These are phyloP conservation scores for Panorpa germanica DNA, from an alignment of 2,888 invertebrate genomes.

Conservation along the genomic window DNA sequence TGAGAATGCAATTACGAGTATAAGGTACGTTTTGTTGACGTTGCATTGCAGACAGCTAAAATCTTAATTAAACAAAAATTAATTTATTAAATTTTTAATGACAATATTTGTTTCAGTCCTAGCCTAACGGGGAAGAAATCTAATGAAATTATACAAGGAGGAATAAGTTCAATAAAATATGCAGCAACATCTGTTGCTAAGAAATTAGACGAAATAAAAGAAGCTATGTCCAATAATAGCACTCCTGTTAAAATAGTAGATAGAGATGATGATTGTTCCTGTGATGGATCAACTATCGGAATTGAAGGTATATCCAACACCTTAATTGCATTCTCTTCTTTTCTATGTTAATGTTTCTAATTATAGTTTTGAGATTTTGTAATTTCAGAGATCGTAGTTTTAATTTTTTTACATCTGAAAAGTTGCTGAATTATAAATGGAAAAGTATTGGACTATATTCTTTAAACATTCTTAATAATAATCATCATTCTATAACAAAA, in stretches of 20 bases:
- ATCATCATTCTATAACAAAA: too few relatives aligned
- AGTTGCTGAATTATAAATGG: too few relatives aligned
- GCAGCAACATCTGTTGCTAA: constrained; percentile 72
- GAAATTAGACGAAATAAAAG: constrained; percentile 81
- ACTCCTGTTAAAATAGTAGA: constrained; percentile 55
- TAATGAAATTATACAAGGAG: constrained; percentile 71
- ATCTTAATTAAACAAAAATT: constrained; percentile 10
- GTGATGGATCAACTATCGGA: constrained; percentile 23
- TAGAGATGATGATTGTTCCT: too few relatives aligned
- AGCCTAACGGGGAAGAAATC: constrained; percentile 74
- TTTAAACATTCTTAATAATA: too few relatives aligned
- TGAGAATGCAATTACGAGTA: constrained; percentile 30
- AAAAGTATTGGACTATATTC: too few relatives aligned
- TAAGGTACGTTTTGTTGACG: neutral
- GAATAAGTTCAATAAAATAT: constrained; percentile 68
- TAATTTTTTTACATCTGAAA: too few relatives aligned
- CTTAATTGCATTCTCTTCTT: too few relatives aligned
- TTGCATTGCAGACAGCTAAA: constrained; percentile 1
- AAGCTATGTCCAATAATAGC: constrained; percentile 74
- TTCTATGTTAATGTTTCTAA: too few relatives aligned
- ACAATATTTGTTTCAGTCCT: constrained; percentile 39
- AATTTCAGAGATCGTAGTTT: too few relatives aligned
- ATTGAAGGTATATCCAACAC: constrained; percentile 21
- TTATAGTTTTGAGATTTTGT: too few relatives aligned
- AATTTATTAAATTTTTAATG: constrained; percentile 5